phyloP scores from a whole-genome alignment of 2,113 vertebrate species.

The Ammodytes marinus region DNA sequence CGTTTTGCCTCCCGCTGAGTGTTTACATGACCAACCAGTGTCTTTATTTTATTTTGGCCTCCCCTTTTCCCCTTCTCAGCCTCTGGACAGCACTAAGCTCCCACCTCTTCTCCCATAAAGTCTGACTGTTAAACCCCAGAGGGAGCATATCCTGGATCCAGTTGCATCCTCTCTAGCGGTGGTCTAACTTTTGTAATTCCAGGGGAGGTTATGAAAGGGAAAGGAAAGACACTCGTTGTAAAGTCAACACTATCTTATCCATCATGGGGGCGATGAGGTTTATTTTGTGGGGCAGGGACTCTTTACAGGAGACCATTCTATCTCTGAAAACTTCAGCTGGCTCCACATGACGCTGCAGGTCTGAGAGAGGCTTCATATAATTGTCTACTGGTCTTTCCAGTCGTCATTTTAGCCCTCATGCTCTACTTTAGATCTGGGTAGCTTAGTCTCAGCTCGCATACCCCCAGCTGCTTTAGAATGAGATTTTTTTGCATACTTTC shows the following conservation, averaged over 20 bases:
- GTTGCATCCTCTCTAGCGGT: conserved; percentile 17
- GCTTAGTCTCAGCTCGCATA: conserved; percentile 39
- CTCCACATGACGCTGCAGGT: background rate
- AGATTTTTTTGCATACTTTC: conserved; percentile 33
- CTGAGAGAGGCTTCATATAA: conserved; percentile 6
- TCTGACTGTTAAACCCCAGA: conserved; percentile 2
- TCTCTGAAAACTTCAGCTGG: conserved; percentile 2
- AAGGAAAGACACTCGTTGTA: background rate
- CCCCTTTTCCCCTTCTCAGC: background rate
- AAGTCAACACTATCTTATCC: background rate
- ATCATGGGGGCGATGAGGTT: background rate
- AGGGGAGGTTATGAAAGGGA: background rate
- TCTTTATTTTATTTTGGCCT: background rate
- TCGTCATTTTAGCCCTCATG: conserved; percentile 12
- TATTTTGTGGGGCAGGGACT: background rate
- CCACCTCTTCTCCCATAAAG: background rate
- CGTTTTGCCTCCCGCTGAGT: conserved; percentile 6
- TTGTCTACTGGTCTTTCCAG: background rate
- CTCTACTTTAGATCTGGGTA: conserved; percentile 8
- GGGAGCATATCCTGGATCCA: conserved; percentile 13
- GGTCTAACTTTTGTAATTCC: conserved; percentile 1
- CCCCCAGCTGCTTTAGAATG: conserved; percentile 30
- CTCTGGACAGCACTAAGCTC: background rate
- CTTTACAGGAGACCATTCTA: background rate
- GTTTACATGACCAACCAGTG: conserved; percentile 6